These are phyloP conservation scores for Lymantria dispar DNA, from an alignment of 2,888 invertebrate species.

Conservation along the genomic window DNA sequence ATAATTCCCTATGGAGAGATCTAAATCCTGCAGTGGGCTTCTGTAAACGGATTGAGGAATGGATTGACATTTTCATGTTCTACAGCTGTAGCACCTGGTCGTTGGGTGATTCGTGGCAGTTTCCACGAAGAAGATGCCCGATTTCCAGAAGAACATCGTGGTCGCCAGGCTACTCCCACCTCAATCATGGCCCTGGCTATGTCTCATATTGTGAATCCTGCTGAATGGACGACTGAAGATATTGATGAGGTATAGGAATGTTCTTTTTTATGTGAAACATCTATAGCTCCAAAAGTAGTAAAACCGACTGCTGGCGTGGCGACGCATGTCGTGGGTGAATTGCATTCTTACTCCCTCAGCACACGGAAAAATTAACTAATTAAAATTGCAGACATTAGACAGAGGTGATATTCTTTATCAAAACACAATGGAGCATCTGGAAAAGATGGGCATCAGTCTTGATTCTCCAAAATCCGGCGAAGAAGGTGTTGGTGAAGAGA, in stretches of 20 bases:
- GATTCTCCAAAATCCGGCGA: conserved; percentile 41
- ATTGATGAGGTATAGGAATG: conserved; percentile 55
- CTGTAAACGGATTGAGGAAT: background rate
- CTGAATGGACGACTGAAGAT: conserved; percentile 59
- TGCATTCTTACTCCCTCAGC: no score
- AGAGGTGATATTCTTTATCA: conserved; percentile 68
- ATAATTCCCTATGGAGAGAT: no score
- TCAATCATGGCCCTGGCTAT: conserved; percentile 66
- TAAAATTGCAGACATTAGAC: conserved; percentile 45
- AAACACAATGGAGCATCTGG: conserved; percentile 65
- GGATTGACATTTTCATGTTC: background rate
- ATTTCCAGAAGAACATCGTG: conserved; percentile 64
- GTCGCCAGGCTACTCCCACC: conserved; percentile 65
- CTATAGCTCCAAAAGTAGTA: no score
- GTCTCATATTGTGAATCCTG: conserved; percentile 54
- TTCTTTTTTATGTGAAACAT: no score
- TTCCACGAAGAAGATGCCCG: conserved; percentile 66
- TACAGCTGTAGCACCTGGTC: conserved; percentile 63
- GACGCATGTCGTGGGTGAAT: no score
- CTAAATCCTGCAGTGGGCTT: no score
- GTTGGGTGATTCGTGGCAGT: conserved; percentile 65
- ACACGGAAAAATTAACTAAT: no score
- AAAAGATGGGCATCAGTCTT: conserved; percentile 60
- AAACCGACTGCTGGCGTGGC: no score
- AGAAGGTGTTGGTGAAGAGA: conserved; percentile 44